These are phyloP conservation scores for Pontoporia blainvillei DNA, from an alignment of 2,113 vertebrate genomes.

Conservation along the genomic window DNA sequence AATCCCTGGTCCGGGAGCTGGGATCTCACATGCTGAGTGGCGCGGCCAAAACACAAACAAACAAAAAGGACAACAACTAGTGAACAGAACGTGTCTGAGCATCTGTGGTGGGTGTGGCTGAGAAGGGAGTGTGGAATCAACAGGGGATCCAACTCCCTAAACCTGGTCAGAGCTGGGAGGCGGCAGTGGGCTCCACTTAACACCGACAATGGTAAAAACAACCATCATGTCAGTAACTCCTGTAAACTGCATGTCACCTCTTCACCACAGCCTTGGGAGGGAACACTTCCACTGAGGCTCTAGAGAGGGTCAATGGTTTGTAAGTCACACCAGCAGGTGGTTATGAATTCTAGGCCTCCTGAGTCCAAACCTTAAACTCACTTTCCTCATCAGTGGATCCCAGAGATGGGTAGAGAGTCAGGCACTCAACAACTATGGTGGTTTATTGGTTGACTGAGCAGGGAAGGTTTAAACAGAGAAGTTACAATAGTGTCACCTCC, in stretches of 20 bases:
- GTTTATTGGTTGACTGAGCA: not conserved
- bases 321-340: not conserved
- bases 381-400: not conserved
- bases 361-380: not conserved
- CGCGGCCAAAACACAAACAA: too few relatives aligned
- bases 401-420: not conserved
- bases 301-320: not conserved
- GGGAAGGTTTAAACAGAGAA: not conserved
- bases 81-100: rapidly evolving
- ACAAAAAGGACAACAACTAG: too few relatives aligned
- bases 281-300: not conserved
- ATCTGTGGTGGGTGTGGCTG: not conserved
- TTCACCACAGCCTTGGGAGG: not conserved
- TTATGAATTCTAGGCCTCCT: not conserved
- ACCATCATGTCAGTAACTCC: not conserved
- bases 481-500: not conserved
- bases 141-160: not conserved
- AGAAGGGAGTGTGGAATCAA: too few relatives aligned
- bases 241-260: not conserved
- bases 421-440: not conserved
- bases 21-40: too few relatives aligned
- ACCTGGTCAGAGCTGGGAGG: not conserved
- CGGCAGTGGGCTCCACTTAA: not conserved
- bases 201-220: not conserved
- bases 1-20: too few relatives aligned